Evolutionary conservation across 2,113 vertebrate species (phyloP).

Genomic region (Donacobius atricapilla): DNA sequence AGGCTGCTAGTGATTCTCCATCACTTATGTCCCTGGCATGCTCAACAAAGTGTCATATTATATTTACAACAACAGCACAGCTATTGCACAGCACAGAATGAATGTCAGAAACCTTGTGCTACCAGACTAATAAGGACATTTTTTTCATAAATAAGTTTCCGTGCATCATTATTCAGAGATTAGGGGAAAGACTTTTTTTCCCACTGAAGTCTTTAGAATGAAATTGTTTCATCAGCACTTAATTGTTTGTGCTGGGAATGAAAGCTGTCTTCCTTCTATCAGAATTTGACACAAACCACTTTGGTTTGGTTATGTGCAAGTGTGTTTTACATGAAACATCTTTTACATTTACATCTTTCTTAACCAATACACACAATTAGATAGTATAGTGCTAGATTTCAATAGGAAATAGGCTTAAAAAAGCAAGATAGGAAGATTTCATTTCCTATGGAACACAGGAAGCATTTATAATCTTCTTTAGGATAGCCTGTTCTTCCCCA

Average conservation of each 20-base stretch:
- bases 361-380: slow-evolving; percentile 20
- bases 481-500: neutral
- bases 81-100: neutral
- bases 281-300: neutral
- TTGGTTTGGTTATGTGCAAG: neutral
- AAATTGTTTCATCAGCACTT: neutral
- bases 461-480: slow-evolving; percentile 36
- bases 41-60: neutral
- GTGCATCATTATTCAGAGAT: neutral
- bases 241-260: neutral
- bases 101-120: neutral
- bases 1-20: neutral
- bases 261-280: neutral
- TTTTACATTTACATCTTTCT: slow-evolving; percentile 41
- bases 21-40: neutral
- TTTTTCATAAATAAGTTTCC: neutral
- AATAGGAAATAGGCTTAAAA: slow-evolving; percentile 48
- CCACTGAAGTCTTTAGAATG: neutral
- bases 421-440: slow-evolving; percentile 51
- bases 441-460: slow-evolving; percentile 61
- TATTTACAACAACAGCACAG: neutral
- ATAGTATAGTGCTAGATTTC: slow-evolving; percentile 8
- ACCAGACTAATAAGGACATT: neutral
- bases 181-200: neutral
- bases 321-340: neutral